Evolutionary conservation across 2,113 vertebrate species (phyloP).

Genomic region (Ivindomyrus marchei): DNA sequence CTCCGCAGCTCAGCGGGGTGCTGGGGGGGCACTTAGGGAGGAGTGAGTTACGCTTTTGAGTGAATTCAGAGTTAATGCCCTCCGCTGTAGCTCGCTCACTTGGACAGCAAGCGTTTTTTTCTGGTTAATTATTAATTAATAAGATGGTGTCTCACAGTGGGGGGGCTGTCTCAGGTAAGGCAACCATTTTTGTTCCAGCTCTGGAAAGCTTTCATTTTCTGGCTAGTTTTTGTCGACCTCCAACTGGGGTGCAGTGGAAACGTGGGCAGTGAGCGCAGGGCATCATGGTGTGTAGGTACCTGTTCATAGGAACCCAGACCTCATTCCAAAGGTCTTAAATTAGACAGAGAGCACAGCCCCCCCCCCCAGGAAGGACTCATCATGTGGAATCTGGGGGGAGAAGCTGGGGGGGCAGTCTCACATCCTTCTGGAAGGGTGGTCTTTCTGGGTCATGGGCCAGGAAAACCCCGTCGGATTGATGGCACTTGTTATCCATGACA

Average conservation of each 20-base stretch:
- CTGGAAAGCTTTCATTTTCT: background rate
- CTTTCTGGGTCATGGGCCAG: slow-evolving; percentile 4
- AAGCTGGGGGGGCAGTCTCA: background rate
- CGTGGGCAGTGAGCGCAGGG: background rate
- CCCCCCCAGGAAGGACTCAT: background rate
- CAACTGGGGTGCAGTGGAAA: background rate
- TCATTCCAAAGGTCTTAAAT: background rate
- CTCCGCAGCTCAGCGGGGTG: background rate
- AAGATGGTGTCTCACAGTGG: background rate
- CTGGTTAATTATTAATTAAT: slow-evolving; percentile 23
- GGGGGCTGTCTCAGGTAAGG: background rate
- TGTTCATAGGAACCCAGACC: background rate
- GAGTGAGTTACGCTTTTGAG: background rate
- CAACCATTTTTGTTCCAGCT: background rate
- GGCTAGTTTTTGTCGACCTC: background rate
- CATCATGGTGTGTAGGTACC: background rate
- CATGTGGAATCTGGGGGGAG: background rate
- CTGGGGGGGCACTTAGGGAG: background rate
- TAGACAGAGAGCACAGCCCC: background rate
- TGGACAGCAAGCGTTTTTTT: slow-evolving; percentile 4
- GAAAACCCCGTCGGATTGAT: background rate
- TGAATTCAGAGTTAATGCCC: background rate
- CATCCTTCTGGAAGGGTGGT: background rate
- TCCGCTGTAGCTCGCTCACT: background rate
- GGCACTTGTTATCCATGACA: slow-evolving; percentile 1